These are phyloP conservation scores for Drosophila simulans DNA, from an alignment of 1,140 invertebrate genomes.

Conservation along the genomic window DNA sequence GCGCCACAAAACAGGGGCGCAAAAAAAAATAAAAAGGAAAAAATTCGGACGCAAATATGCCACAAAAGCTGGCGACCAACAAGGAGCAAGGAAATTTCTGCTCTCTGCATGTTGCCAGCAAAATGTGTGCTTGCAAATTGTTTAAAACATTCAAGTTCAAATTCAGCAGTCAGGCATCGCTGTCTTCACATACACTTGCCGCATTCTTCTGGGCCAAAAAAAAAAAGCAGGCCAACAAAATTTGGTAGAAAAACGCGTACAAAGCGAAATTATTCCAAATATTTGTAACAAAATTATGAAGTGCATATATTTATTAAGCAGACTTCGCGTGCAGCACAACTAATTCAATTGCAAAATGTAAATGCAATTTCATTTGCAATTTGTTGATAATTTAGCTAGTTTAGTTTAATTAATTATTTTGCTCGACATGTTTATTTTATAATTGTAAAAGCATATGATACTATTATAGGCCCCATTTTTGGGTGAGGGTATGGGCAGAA, in stretches of 20 bases:
- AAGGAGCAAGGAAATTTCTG: slow-evolving; percentile 16
- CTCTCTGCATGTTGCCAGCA: slow-evolving; percentile 8
- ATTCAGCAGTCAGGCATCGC: not conserved
- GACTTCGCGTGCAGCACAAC: too few relatives aligned
- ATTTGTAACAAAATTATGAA: too few relatives aligned
- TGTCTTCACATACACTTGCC: not conserved
- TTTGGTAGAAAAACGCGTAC: too few relatives aligned
- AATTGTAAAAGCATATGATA: too few relatives aligned
- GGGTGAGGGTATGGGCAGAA: not conserved
- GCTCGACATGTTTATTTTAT: not conserved
- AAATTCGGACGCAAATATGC: slow-evolving; percentile 18
- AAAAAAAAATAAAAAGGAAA: too few relatives aligned
- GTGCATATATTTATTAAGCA: too few relatives aligned
- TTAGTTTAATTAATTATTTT: not conserved
- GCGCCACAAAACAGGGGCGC: not conserved
- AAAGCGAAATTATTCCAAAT: too few relatives aligned
- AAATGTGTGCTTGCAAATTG: slow-evolving; percentile 28
- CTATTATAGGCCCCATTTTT: too few relatives aligned
- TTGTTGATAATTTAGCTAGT: too few relatives aligned
- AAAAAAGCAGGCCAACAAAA: too few relatives aligned
- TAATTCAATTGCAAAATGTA: too few relatives aligned
- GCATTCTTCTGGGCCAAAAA: not conserved
- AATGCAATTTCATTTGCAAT: too few relatives aligned
- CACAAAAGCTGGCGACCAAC: slow-evolving; percentile 28
- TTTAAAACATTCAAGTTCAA: slow-evolving; percentile 13